A percentile compares a stretch with the other conserved stretches of the same genome.
These are phyloP conservation scores for Melanaphis sacchari DNA, from an alignment of 1,140 invertebrate genomes.

Conservation along the genomic window DNA sequence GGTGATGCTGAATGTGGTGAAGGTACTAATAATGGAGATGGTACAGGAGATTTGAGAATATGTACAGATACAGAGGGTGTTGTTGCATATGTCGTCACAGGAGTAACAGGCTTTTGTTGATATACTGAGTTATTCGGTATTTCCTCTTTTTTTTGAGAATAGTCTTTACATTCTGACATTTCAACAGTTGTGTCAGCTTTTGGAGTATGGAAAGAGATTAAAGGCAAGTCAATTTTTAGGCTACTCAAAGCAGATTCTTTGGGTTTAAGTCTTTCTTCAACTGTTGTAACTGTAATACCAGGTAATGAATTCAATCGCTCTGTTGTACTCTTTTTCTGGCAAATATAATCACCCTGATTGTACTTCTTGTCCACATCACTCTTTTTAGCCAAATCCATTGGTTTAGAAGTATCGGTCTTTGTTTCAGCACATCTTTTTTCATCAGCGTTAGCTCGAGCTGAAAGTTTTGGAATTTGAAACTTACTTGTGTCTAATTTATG, in stretches of 20 bases:
- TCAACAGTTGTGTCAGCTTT: slow-evolving; percentile 56
- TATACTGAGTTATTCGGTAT: slow-evolving; percentile 11
- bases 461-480: slow-evolving; percentile 85
- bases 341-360: slow-evolving; percentile 36
- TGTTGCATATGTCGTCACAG: slow-evolving; percentile 27
- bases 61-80: slow-evolving; percentile 76
- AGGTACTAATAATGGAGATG: slow-evolving; percentile 67
- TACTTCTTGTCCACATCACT: slow-evolving; percentile 52
- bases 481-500: slow-evolving; percentile 81
- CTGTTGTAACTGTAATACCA: slow-evolving; percentile 47
- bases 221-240: slow-evolving; percentile 61
- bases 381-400: slow-evolving; percentile 59
- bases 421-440: slow-evolving; percentile 47
- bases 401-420: slow-evolving; percentile 47
- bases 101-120: slow-evolving; percentile 27
- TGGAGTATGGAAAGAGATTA: slow-evolving; percentile 47
- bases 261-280: slow-evolving; percentile 43
- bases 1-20: slow-evolving; percentile 80
- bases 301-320: slow-evolving; percentile 49
- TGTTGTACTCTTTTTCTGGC: slow-evolving; percentile 46
- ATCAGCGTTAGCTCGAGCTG: slow-evolving; percentile 64
- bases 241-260: slow-evolving; percentile 60
- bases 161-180: slow-evolving; percentile 62
- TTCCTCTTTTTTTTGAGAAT: slow-evolving; percentile 66
- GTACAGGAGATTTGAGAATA: slow-evolving; percentile 79